Percentiles rank a stretch among this genome's conserved stretches.
Conservation (phyloP, 2,797 vertebrate species). For the Anisognathus igniventris region DNA sequence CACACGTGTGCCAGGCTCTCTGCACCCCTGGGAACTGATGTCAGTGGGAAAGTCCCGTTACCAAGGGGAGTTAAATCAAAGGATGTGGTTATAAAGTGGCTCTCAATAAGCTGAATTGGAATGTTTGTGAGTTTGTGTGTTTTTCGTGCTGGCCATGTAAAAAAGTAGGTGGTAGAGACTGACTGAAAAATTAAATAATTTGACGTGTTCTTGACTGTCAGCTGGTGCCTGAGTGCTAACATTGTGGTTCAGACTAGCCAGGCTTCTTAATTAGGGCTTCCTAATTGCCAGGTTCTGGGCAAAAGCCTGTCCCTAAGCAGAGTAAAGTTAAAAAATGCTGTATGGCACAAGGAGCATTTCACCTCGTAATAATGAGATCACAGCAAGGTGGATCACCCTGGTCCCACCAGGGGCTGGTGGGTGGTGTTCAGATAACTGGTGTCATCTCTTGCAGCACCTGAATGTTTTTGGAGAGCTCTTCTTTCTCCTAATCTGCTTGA, state of each 20-base stretch:
- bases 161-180: not conserved
- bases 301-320: not conserved
- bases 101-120: not conserved
- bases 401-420: not conserved
- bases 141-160: accelerated
- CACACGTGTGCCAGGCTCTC: accelerated
- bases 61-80: not conserved
- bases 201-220: not conserved
- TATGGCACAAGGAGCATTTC: not conserved
- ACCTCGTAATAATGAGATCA: not conserved
- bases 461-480: not conserved
- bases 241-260: not conserved
- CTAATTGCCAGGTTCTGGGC: not conserved
- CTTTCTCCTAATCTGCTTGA: not conserved
- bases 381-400: not conserved
- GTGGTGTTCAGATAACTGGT: not conserved
- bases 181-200: not conserved
- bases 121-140: not conserved
- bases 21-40: not conserved
- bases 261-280: not conserved
- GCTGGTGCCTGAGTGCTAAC: not conserved
- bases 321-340: not conserved
- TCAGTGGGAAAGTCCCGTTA: not conserved
- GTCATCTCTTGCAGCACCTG: not conserved
- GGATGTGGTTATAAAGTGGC: not conserved